Evolutionary conservation across 2,888 invertebrate genomes (phyloP), one percentile per base, ranked within the genome.

Genomic region (Dolomedes plantarius): DNA sequence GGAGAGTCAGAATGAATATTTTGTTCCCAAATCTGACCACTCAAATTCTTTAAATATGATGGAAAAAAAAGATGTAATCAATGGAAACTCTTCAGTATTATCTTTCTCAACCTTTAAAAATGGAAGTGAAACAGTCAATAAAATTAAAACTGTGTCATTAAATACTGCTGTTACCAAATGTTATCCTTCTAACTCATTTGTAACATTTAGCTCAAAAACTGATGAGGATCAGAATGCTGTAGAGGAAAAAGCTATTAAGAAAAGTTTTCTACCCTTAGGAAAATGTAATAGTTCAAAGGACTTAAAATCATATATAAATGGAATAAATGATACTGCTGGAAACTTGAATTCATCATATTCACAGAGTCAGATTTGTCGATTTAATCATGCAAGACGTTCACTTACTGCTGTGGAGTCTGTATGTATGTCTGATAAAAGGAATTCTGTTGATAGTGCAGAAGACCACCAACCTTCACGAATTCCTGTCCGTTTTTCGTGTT

Each of bases 391-490:
- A 16, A 56, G 23, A 11, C 41, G 41, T 13, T 56, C 56, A 56
- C 56, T 56, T 56, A 56, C 56, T 23, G 23, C 56, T 56, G 23
- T 56, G 23, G 56, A 56, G 56, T 56, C 19, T 23, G 19, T 23
- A 1, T 56, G 23, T 56, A 46, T 46, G 2, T 28, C 11, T 68
- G 41, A 32, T 36, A 32, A 39, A 69, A 69, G 23, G n/a, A 69
- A 23, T 36, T 7, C 23, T 1, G 1, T 19, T 2, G 39, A 36
- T 5, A 69, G 36, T 39, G 23, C 19, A n/a, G 69, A 73, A 19
- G 73, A 73, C 28, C 19, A 50, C n/a, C 73, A 29, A 29, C 76
- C 76, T 27, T 76, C 76, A 27, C 29, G 76, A 13, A 76, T 76
- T 67, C 76, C 76, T 28, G 67, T 76, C n/a, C 39, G 76, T 11